phyloP scores from a whole-genome alignment of 2,888 invertebrate species.

The Ceratothoa steindachneri region DNA sequence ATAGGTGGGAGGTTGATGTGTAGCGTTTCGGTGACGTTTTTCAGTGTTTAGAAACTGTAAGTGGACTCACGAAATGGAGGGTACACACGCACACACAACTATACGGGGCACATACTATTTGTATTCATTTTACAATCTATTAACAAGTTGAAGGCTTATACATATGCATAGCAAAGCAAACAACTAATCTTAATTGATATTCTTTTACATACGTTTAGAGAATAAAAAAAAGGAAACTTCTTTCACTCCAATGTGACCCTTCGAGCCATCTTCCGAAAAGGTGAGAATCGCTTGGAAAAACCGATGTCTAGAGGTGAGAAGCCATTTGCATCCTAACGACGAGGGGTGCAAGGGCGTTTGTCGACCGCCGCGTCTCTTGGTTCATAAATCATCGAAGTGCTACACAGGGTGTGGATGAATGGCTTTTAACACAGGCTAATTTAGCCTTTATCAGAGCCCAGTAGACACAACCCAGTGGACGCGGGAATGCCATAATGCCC shows the following conservation, averaged over 20 bases:
- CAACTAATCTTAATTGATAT: slow-evolving; percentile 1
- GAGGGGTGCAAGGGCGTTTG: not conserved
- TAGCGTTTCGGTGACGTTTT: too few species aligned
- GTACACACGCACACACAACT: not conserved
- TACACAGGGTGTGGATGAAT: slow-evolving; percentile 39
- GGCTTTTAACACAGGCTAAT: slow-evolving; percentile 41
- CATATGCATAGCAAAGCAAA: slow-evolving; percentile 3
- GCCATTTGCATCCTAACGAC: too few species aligned
- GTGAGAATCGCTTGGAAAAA: too few species aligned
- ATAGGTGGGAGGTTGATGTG: too few species aligned
- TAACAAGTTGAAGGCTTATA: slow-evolving; percentile 10
- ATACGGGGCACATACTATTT: too few species aligned
- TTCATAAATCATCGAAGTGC: slow-evolving; percentile 35
- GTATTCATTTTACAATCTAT: not conserved
- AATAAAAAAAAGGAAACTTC: not conserved
- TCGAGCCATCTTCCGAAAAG: not conserved
- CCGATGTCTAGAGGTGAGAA: too few species aligned
- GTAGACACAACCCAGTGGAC: not conserved
- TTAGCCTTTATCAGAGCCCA: not conserved
- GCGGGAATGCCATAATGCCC: not conserved
- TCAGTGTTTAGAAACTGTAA: too few species aligned
- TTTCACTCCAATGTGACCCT: not conserved
- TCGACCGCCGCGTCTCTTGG: not conserved
- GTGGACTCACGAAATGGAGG: not conserved
- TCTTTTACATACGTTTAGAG: slow-evolving; percentile 4